phyloP scores from a whole-genome alignment of 2,797 vertebrate genomes.

The Leucoraja ocellata region DNA sequence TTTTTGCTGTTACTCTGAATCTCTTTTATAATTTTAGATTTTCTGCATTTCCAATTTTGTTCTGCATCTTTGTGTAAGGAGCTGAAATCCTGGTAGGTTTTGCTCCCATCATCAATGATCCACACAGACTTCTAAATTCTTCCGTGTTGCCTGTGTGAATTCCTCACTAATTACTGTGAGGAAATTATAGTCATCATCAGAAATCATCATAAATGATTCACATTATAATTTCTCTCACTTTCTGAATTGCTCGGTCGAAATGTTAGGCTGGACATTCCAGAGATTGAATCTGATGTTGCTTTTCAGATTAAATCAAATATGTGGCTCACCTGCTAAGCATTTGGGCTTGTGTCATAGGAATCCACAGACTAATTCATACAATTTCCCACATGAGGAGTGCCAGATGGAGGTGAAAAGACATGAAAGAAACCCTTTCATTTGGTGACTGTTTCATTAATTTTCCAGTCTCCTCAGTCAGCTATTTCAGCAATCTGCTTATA shows the following conservation, averaged over 20 bases:
- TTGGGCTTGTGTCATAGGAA: background rate
- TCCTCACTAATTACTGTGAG: background rate
- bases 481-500: background rate
- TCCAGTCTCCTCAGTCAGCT: background rate
- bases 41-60: background rate
- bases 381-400: background rate
- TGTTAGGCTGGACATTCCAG: background rate
- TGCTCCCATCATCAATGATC: background rate
- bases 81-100: background rate
- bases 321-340: background rate
- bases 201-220: background rate
- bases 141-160: background rate
- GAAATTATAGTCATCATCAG: background rate
- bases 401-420: background rate
- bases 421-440: conserved; percentile 5
- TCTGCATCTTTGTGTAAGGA: background rate
- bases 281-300: background rate
- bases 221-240: background rate
- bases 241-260: background rate
- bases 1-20: background rate
- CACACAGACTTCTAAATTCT: background rate
- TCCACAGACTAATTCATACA: background rate
- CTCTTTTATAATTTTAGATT: background rate
- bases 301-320: background rate
- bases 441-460: background rate